Conservation (phyloP, 2,888 invertebrate species). For the Hirtodrosophila confusa region DNA sequence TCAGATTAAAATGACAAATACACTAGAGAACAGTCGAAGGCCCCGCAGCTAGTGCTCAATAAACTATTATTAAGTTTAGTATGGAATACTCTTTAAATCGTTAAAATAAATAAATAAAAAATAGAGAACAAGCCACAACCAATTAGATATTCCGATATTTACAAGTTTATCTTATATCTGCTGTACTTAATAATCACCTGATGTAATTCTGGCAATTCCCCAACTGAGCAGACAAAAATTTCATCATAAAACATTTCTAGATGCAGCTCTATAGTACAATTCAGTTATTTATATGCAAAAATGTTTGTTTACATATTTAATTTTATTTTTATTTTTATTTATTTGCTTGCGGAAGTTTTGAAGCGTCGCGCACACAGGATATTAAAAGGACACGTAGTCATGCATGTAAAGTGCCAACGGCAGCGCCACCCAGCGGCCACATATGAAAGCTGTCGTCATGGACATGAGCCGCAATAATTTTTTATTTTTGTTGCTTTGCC, state of each 20-base stretch:
- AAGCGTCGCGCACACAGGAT: slow-evolving; percentile 63
- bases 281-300: slow-evolving; percentile 22
- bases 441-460: slow-evolving; percentile 60
- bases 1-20: too few relatives aligned
- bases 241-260: background rate
- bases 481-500: background rate
- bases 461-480: slow-evolving; percentile 31
- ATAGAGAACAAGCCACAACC: too few relatives aligned
- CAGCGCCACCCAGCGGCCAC: slow-evolving; percentile 43
- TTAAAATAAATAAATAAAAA: too few relatives aligned
- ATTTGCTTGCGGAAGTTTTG: slow-evolving; percentile 66
- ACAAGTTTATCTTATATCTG: too few relatives aligned
- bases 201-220: too few relatives aligned
- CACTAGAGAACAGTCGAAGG: too few relatives aligned
- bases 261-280: background rate
- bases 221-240: background rate
- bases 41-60: too few relatives aligned
- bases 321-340: slow-evolving; percentile 51
- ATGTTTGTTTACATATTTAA: slow-evolving; percentile 39
- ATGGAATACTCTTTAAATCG: too few relatives aligned
- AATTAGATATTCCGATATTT: too few relatives aligned
- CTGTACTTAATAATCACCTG: too few relatives aligned
- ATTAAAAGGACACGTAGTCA: slow-evolving; percentile 78
- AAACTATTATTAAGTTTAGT: too few relatives aligned
- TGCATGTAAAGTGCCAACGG: slow-evolving; percentile 64